Conservation (phyloP, 2,797 vertebrate genomes). For the Gorsachius magnificus region DNA sequence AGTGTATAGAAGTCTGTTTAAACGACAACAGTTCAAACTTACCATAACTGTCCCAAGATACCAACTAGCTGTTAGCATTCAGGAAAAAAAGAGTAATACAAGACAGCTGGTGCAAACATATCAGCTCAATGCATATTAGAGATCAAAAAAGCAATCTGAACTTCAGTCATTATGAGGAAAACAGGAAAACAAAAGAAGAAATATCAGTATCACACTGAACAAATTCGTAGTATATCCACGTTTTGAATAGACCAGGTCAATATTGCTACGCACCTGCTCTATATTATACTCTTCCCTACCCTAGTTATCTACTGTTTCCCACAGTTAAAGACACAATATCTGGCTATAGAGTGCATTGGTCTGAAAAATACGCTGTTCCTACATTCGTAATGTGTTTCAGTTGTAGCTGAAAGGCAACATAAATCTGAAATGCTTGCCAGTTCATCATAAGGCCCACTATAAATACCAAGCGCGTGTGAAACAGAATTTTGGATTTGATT, state of each 20-base stretch:
- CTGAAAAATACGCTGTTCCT: background rate
- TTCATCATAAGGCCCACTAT: background rate
- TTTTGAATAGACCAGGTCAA: background rate
- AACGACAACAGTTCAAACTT: background rate
- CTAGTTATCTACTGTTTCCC: background rate
- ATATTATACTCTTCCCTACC: background rate
- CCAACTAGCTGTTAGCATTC: background rate
- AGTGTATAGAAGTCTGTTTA: background rate
- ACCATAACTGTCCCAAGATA: background rate
- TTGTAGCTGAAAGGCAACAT: background rate
- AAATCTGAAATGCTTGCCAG: background rate
- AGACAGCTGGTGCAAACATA: background rate
- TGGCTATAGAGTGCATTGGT: background rate
- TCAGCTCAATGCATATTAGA: background rate
- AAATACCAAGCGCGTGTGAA: background rate
- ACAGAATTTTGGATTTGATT: background rate
- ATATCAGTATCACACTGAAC: background rate
- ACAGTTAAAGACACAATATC: background rate
- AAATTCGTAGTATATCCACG: background rate
- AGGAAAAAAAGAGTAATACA: background rate
- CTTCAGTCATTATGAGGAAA: background rate
- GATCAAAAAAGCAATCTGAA: background rate
- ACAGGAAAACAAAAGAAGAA: background rate
- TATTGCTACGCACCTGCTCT: too few relatives aligned
- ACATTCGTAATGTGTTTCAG: fast-evolving